These are phyloP conservation scores for Eueremaeus valkanovi DNA, from an alignment of 2,888 invertebrate species.

Conservation along the genomic window DNA sequence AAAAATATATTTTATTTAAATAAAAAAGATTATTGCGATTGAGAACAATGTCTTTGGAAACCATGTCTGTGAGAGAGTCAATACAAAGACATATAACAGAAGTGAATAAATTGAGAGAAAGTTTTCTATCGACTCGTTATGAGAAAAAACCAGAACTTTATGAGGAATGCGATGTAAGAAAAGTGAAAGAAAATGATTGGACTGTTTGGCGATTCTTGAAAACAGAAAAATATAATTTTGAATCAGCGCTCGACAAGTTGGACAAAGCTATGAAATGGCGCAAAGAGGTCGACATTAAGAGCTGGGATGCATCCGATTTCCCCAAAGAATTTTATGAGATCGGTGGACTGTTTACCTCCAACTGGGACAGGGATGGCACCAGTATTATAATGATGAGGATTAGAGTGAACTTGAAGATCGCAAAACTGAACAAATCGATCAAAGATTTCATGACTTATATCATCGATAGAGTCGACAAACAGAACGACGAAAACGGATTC, in stretches of 20 bases:
- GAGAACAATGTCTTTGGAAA: neutral
- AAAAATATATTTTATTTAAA: too few species aligned
- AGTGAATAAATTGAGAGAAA: neutral
- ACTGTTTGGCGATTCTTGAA: constrained; percentile 26
- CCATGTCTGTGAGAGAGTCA: neutral
- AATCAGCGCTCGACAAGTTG: constrained; percentile 1
- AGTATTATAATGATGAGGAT: neutral
- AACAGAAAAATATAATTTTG: neutral
- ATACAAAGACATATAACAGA: neutral
- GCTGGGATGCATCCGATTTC: neutral
- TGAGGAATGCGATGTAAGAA: neutral
- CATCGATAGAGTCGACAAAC: constrained; percentile 17
- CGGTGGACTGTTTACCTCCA: constrained; percentile 26
- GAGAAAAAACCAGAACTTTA: neutral
- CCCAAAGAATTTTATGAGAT: constrained; percentile 25
- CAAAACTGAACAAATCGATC: constrained; percentile 4
- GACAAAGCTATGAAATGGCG: constrained; percentile 21
- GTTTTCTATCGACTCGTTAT: neutral
- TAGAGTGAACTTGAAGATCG: neutral
- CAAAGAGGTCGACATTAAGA: constrained; percentile 1
- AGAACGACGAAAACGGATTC: constrained; percentile 13
- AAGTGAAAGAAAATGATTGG: constrained; percentile 13
- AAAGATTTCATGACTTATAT: constrained; percentile 18
- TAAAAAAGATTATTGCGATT: too few species aligned
- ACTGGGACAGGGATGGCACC: constrained; percentile 13